Base-by-base conservation (phyloP, 2,888 invertebrate species). In the Eilema depressum region DNA sequence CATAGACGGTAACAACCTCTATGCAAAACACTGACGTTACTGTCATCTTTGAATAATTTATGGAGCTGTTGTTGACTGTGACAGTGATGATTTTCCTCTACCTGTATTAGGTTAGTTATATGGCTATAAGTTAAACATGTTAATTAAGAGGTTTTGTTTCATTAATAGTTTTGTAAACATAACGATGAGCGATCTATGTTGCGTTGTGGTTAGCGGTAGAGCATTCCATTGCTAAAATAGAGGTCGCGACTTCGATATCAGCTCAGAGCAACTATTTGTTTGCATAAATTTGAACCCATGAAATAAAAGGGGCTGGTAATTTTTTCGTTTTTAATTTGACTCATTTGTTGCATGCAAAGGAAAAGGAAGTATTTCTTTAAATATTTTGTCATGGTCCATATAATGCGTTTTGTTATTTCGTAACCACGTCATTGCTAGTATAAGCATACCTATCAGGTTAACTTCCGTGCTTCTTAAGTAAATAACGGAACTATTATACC, bases 1-100 rank as follows among this genome's bases (percentile, higher is more conserved):
- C 93, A 94, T 87, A 76, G 78, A 80, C 84, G 83, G 91, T 92
- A 93, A 93, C 91, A 91, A 92, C 89, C 91, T 92, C 87, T 91
- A 92, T 92, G 93, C 92, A 90, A 92, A 92, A 91, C 89, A 85
- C 81, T 90, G 89, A 89, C 87, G 86, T 85, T 79, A 83, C 88
- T 88, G 88, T 90, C 89, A 85, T 87, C 83, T 85, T 80, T 76
- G 63, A 70, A 82, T 76, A 87, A 83, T 82, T 76, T 81, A 86
- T 79, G 76, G 77, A 82, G 85, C 65, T 83, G 85, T 71, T 80
- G 56, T 56, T 70, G 23, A 60, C 70, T 72, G 73, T 83, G 83
- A 74, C 68, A 75, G 57, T 62, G 64, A 70, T 41, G 12, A 8
- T 71, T 74, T 69, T 73, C 41, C 20, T 63, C 30, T 25, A 63